Percentiles rank a stretch among this genome's conserved stretches.
These are phyloP conservation scores for Asarcornis scutulata DNA, from an alignment of 2,113 vertebrate genomes.

Conservation along the genomic window DNA sequence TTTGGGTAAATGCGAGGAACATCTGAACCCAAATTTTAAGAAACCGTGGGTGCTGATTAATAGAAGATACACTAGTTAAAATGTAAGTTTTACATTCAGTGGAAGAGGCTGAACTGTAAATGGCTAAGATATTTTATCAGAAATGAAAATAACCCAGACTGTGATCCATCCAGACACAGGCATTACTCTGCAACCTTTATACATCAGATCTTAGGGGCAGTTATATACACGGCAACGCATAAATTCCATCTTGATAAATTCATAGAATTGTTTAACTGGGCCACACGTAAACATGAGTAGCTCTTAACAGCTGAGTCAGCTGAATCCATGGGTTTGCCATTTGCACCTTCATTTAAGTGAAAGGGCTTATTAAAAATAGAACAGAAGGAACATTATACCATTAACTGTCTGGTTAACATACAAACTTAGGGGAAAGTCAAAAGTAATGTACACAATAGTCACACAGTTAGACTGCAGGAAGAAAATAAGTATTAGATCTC, in stretches of 20 bases:
- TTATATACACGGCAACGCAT: background rate
- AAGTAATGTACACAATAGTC: background rate
- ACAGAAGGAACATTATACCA: background rate
- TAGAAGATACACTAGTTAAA: background rate
- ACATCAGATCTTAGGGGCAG: background rate
- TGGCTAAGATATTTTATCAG: background rate
- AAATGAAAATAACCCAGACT: background rate
- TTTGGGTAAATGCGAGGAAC: background rate
- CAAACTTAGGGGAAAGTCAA: background rate
- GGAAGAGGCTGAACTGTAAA: background rate
- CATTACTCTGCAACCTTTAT: background rate
- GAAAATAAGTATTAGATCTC: background rate
- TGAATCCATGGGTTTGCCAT: background rate
- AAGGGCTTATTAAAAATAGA: conserved; percentile 38
- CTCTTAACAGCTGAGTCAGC: background rate
- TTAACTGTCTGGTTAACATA: background rate
- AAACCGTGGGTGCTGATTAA: background rate
- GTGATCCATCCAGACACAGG: background rate
- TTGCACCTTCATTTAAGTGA: background rate
- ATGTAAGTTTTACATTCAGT: background rate
- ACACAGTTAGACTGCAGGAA: background rate
- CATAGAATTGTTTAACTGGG: background rate
- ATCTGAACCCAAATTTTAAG: background rate
- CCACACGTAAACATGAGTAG: background rate
- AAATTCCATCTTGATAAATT: background rate